These are phyloP conservation scores for Ascidia mentula DNA, from an alignment of 23 tunicate genomes.

Conservation along the genomic window DNA sequence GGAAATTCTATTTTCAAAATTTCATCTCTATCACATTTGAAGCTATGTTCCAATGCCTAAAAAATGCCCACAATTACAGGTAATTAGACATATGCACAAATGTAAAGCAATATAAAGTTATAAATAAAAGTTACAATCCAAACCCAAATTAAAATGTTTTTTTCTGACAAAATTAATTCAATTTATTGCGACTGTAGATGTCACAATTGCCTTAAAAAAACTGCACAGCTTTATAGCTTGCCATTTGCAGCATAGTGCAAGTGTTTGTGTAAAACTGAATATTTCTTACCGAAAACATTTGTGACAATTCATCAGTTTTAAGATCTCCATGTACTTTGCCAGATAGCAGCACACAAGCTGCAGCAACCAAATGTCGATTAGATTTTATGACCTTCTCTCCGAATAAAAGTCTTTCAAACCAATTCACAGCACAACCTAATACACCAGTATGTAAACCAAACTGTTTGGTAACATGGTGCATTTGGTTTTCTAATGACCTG, in stretches of 20 bases:
- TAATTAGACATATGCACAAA: too few species aligned
- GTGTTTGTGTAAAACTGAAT: too few species aligned
- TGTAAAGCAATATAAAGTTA: too few species aligned
- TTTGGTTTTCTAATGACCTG: conserved; percentile 63
- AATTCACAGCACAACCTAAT: conserved; percentile 27
- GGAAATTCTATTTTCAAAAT: conserved; percentile 57
- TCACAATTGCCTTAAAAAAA: too few species aligned
- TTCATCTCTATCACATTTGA: conserved; percentile 40
- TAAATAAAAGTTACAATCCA: too few species aligned
- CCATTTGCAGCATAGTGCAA: too few species aligned
- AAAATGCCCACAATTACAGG: not conserved
- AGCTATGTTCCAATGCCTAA: conserved; percentile 63
- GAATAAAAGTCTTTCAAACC: conserved; percentile 68
- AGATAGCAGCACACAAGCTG: conserved; percentile 59
- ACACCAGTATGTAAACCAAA: conserved; percentile 49
- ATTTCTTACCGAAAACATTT: conserved; percentile 59
- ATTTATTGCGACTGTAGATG: too few species aligned
- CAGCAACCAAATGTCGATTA: conserved; percentile 70
- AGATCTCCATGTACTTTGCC: conserved; percentile 80
- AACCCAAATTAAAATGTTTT: too few species aligned
- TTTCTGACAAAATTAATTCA: too few species aligned
- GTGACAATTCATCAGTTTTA: conserved; percentile 31
- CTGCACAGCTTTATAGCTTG: too few species aligned
- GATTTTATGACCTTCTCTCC: conserved; percentile 40
- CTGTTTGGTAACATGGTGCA: conserved; percentile 41